phyloP scores from a whole-genome alignment of 2,113 vertebrate genomes.

The Corvus hawaiiensis region DNA sequence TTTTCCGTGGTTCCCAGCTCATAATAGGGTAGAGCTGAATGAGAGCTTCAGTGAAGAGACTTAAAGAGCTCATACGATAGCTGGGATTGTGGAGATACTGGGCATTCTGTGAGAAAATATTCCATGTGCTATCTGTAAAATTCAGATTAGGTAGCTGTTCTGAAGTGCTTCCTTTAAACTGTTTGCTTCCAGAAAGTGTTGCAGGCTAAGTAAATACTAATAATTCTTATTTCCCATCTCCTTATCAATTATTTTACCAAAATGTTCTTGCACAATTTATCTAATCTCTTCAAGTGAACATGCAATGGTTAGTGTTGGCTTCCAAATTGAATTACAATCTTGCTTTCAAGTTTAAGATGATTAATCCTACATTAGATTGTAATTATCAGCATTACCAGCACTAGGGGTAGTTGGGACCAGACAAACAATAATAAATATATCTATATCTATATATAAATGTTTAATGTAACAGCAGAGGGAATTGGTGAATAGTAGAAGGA shows the following conservation, averaged over 20 bases:
- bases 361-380: conserved; percentile 21
- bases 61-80: not conserved
- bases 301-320: conserved; percentile 40
- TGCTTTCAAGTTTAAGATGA: conserved; percentile 31
- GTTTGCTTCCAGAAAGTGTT: conserved; percentile 29
- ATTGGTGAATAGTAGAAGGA: not conserved
- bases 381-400: conserved; percentile 36
- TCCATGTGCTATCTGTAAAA: conserved; percentile 55
- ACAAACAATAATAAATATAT: not conserved
- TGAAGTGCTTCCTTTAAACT: conserved; percentile 59
- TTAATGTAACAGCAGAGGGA: not conserved
- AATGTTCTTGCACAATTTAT: conserved; percentile 24
- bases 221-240: conserved; percentile 61
- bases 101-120: conserved; percentile 36
- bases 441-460: not conserved
- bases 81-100: conserved; percentile 38
- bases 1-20: conserved; percentile 28
- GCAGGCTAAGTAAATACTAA: conserved; percentile 58
- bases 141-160: conserved; percentile 55
- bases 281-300: conserved; percentile 56
- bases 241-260: conserved; percentile 56
- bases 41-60: conserved; percentile 23
- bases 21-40: conserved; percentile 35
- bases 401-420: not conserved
- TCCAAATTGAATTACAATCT: conserved; percentile 53